phyloP scores from a whole-genome alignment of 2,888 invertebrate genomes.

The Geophilus truncorum region DNA sequence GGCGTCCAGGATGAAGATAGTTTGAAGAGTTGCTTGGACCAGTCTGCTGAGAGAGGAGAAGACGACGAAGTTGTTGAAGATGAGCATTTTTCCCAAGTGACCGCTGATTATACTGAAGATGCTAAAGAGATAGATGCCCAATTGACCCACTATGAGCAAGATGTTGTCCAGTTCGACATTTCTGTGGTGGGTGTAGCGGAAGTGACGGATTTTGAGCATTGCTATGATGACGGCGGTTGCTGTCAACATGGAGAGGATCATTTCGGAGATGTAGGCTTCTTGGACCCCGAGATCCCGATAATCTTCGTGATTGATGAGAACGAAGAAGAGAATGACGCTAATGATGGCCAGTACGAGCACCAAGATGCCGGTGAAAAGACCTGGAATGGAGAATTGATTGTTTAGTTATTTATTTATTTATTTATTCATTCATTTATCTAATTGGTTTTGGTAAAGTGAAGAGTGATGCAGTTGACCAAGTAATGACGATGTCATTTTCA shows the following conservation, averaged over 20 bases:
- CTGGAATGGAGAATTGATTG: too few species aligned
- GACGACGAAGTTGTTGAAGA: slow-evolving; percentile 66
- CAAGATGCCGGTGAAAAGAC: slow-evolving; percentile 79
- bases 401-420: too few species aligned
- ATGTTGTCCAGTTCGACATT: slow-evolving; percentile 85
- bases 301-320: slow-evolving; percentile 65
- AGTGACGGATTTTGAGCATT: slow-evolving; percentile 65
- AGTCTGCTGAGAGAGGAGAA: slow-evolving; percentile 78
- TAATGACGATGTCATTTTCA: too few species aligned
- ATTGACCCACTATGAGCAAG: slow-evolving; percentile 86
- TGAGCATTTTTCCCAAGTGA: slow-evolving; percentile 80
- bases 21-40: slow-evolving; percentile 62
- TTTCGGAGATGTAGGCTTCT: slow-evolving; percentile 83
- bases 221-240: slow-evolving; percentile 80
- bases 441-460: too few species aligned
- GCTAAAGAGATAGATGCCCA: slow-evolving; percentile 88
- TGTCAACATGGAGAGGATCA: slow-evolving; percentile 77
- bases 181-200: slow-evolving; percentile 75
- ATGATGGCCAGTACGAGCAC: slow-evolving; percentile 84
- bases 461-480: too few species aligned
- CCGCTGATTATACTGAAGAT: slow-evolving; percentile 91
- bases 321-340: slow-evolving; percentile 84
- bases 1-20: slow-evolving; percentile 66
- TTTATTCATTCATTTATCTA: too few species aligned
- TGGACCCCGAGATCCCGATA: slow-evolving; percentile 76